Conservation (phyloP, 2,113 vertebrate species). For the Lontra canadensis region DNA sequence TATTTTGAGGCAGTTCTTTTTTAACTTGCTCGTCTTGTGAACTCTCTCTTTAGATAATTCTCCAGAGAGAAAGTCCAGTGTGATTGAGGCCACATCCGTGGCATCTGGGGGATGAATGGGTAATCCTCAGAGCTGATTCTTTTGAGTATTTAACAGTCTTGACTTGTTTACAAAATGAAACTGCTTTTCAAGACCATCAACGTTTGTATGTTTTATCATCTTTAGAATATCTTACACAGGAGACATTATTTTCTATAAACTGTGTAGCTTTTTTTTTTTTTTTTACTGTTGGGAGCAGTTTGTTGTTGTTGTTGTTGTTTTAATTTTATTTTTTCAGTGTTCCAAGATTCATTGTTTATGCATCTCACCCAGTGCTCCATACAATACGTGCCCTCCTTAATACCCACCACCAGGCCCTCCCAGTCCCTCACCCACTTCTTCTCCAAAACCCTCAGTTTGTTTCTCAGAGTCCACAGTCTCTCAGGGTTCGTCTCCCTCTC, state of each 20-base stretch:
- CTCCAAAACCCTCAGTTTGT: too few relatives aligned
- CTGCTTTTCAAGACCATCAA: neutral
- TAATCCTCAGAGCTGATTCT: neutral
- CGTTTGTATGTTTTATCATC: conserved; percentile 10
- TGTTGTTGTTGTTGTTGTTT: too few relatives aligned
- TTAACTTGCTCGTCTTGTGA: neutral
- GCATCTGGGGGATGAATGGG: neutral
- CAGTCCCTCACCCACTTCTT: too few relatives aligned
- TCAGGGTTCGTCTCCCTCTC: too few relatives aligned
- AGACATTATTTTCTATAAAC: neutral
- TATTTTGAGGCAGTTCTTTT: neutral
- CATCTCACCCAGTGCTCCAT: too few relatives aligned
- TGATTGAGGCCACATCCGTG: neutral
- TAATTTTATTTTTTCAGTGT: too few relatives aligned
- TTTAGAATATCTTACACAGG: neutral
- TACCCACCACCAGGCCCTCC: too few relatives aligned
- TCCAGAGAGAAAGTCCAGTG: neutral
- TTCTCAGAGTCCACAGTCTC: too few relatives aligned
- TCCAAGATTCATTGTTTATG: too few relatives aligned
- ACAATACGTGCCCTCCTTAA: too few relatives aligned
- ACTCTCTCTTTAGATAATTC: neutral
- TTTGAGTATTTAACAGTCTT: neutral
- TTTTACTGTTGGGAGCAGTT: conserved; percentile 18
- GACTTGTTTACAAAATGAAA: conserved; percentile 19
- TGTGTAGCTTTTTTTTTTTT: neutral